phyloP scores from a whole-genome alignment of 1,140 invertebrate species.

The Lepeophtheirus salmonis region DNA sequence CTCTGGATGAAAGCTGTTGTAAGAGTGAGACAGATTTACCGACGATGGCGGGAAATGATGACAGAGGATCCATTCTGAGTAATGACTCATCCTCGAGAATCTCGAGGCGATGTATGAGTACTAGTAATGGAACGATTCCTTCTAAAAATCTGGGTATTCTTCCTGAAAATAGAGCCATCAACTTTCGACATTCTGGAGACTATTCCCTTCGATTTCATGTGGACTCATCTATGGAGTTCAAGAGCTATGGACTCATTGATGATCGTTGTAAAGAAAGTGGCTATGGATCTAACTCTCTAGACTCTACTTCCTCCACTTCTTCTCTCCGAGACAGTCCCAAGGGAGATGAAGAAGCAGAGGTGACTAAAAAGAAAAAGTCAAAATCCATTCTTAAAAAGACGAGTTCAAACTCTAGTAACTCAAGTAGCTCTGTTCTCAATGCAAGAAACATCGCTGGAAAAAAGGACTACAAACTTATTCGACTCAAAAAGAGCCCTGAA shows the following conservation, averaged over 20 bases:
- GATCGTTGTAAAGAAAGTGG: neutral
- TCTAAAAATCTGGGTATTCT: neutral
- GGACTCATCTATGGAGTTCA: neutral
- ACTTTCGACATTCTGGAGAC: neutral
- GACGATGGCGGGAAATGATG: neutral
- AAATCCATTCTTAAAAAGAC: neutral
- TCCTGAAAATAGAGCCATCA: constrained; percentile 7
- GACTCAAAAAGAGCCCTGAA: neutral
- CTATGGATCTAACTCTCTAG: neutral
- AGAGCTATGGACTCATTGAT: constrained; percentile 13
- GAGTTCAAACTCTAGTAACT: neutral
- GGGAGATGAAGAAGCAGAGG: neutral
- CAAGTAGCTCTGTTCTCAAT: too few species aligned
- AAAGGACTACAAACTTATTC: constrained; percentile 14
- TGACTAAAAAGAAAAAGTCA: too few species aligned
- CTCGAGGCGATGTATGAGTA: too few species aligned
- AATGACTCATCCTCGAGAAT: neutral
- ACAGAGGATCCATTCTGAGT: neutral
- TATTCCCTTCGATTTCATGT: neutral
- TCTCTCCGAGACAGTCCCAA: neutral
- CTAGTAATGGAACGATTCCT: too few species aligned
- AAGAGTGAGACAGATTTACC: neutral
- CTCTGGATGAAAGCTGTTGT: too few species aligned
- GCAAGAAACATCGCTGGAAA: neutral
- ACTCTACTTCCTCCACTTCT: neutral